Evolutionary conservation across 1,140 invertebrate species (phyloP), one percentile per base, ranked within the genome.

Genomic region (Sycophaga agraensis): DNA sequence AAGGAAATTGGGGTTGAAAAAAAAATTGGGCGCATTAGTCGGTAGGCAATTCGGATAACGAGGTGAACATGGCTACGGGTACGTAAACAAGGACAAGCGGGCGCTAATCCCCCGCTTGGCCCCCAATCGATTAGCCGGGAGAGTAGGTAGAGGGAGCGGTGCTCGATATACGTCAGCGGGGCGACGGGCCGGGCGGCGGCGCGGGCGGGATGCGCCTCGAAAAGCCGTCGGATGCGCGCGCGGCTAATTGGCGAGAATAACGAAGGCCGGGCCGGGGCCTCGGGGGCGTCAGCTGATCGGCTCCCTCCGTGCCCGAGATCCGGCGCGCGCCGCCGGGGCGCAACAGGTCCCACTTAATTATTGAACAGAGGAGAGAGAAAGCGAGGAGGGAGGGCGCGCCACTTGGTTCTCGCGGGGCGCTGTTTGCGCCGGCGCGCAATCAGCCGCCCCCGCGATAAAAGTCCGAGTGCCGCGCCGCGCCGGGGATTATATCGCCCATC

Each of bases 331-430:
- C 17, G 17, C 22, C 55, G 62, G 21, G 21, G 74, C 69, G 74
- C 77, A 79, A 79, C 77, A 79, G 77, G 77, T 79, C 66, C 71
- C 73, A 80, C 78, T 78, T 80, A 80, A 80, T 80, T 80, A 80
- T 80, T 80, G 76, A 80, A 77, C 70, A 75, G 71, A 71, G 73
- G 69, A 73, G 74, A 62, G 60, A 35, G 19, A 11, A 50, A 35
- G 48, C 28, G 26, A n/a, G 11, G 7, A 7, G n/a, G n/a, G 22
- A 16, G 45, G 7, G 2, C 21, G 21, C 39, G 22, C 22, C 21
- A 21, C 64, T 45, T n/a, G n/a, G n/a, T n/a, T n/a, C n/a, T n/a
- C n/a, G n/a, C n/a, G n/a, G n/a, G n/a, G n/a, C n/a, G n/a, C n/a
- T n/a, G n/a, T n/a, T n/a, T n/a, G n/a, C n/a, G n/a, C 55, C 53